phyloP scores from a whole-genome alignment of 2,113 vertebrate genomes.

The Sebastes fasciatus region DNA sequence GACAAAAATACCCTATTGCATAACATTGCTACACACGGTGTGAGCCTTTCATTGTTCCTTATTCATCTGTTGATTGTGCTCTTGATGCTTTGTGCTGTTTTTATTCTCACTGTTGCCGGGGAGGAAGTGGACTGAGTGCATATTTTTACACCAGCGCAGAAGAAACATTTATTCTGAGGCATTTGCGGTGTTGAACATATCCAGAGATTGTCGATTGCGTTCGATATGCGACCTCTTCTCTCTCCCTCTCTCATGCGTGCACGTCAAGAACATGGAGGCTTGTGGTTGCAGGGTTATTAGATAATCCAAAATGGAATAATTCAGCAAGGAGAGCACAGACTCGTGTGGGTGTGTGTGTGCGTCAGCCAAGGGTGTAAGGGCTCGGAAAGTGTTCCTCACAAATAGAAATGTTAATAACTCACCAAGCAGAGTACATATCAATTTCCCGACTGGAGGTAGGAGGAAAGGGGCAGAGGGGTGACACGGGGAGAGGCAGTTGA shows the following conservation, averaged over 20 bases:
- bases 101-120: constrained; percentile 2
- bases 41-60: neutral
- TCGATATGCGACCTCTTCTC: constrained; percentile 13
- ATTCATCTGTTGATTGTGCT: constrained; percentile 9
- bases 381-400: constrained; percentile 73
- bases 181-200: neutral
- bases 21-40: neutral
- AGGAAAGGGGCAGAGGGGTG: constrained; percentile 41
- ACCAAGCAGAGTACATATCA: constrained; percentile 72
- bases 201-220: constrained; percentile 17
- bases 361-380: constrained; percentile 69
- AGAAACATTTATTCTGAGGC: neutral
- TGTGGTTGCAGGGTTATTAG: constrained; percentile 58
- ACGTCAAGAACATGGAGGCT: constrained; percentile 63
- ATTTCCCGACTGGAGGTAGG: constrained; percentile 58
- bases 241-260: constrained; percentile 18
- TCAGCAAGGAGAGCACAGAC: constrained; percentile 65
- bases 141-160: neutral
- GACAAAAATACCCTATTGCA: neutral
- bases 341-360: constrained; percentile 68
- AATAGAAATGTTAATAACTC: constrained; percentile 82
- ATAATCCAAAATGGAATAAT: constrained; percentile 81
- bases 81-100: neutral
- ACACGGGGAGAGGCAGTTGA: neutral
- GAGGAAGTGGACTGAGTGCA: neutral